These are phyloP conservation scores for Temnothorax longispinosus DNA, from an alignment of 1,140 invertebrate species.

Conservation along the genomic window DNA sequence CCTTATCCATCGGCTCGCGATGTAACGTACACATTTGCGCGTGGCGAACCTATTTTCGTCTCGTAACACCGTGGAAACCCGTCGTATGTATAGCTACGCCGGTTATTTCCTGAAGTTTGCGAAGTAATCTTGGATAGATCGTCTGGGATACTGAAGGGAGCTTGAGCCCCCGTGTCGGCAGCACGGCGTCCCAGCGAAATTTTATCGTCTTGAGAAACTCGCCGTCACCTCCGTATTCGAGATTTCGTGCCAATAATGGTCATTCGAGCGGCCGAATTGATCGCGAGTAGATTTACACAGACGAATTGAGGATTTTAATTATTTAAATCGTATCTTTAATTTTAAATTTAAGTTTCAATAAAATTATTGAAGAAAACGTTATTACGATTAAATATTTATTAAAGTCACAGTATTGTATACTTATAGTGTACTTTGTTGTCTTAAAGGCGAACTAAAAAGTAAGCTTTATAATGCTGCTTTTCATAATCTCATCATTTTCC, in stretches of 20 bases:
- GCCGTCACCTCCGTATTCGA: background rate
- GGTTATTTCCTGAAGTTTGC: conserved; percentile 79
- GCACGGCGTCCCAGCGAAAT: conserved; percentile 6
- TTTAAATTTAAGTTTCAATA: background rate
- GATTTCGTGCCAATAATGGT: background rate
- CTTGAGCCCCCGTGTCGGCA: conserved; percentile 31
- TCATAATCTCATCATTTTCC: background rate
- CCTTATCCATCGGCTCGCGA: conserved; percentile 68
- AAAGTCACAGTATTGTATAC: background rate
- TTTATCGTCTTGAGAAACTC: conserved; percentile 18
- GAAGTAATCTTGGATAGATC: conserved; percentile 76
- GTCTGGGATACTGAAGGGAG: conserved; percentile 14
- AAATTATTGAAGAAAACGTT: background rate
- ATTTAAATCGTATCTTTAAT: background rate
- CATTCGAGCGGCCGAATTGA: background rate
- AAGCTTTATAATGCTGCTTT: background rate
- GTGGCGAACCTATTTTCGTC: conserved; percentile 23
- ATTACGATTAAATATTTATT: background rate
- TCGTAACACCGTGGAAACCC: conserved; percentile 17
- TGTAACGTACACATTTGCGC: conserved; percentile 64
- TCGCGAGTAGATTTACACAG: background rate
- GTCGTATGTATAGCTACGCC: conserved; percentile 58
- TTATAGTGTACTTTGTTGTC: background rate
- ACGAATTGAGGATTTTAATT: background rate
- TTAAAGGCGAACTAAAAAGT: background rate